phyloP scores from a whole-genome alignment of 2,888 invertebrate species.

The Dasysyrphus albostriatus region DNA sequence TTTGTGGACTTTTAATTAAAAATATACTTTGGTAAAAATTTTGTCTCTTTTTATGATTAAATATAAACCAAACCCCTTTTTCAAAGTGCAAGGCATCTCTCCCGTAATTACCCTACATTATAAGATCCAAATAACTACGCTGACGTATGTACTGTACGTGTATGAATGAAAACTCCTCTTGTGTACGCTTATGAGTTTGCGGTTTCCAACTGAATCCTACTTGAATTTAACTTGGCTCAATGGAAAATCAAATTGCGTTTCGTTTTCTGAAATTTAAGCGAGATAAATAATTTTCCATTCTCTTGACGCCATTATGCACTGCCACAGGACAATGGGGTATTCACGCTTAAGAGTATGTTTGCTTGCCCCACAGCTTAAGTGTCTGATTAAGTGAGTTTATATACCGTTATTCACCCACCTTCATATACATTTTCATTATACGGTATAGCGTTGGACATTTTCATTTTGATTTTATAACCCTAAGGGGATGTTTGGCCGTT shows the following conservation, averaged over 20 bases:
- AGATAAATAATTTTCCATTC: constrained; percentile 18
- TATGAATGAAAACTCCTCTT: not conserved
- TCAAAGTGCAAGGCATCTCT: no score
- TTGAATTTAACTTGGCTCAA: constrained; percentile 8
- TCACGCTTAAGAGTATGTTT: constrained; percentile 9
- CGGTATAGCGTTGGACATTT: constrained; percentile 17
- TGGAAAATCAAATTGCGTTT: constrained; percentile 24
- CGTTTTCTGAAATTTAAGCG: constrained; percentile 3
- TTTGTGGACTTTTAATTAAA: no score
- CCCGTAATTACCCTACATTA: no score
- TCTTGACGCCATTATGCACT: not conserved
- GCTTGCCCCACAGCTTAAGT: constrained; percentile 34
- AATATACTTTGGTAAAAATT: no score
- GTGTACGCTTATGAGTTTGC: no score
- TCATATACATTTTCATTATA: constrained; percentile 18
- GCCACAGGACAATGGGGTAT: constrained; percentile 20
- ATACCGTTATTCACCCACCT: constrained; percentile 17
- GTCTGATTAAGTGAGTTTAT: constrained; percentile 36
- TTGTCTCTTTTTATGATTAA: no score
- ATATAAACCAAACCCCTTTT: no score
- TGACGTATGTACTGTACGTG: no score
- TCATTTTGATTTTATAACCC: constrained; percentile 29
- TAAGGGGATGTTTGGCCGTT: constrained; percentile 20
- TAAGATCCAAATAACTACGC: not conserved
- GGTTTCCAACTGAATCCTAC: not conserved